phyloP scores from a whole-genome alignment of 2,797 vertebrate species.

The Xiphophorus birchmanni region DNA sequence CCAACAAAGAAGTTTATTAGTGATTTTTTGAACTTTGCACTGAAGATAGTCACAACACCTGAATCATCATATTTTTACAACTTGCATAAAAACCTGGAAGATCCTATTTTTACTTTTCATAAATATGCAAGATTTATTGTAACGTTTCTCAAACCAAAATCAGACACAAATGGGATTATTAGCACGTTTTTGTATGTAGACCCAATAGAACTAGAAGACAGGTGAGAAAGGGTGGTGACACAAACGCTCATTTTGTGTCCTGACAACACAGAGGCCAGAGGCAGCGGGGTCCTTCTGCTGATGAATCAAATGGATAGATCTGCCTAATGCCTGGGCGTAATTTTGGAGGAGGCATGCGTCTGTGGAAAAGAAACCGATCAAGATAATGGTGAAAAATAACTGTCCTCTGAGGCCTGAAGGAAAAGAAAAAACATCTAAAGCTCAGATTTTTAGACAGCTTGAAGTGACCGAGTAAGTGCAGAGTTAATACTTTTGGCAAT shows the following conservation, averaged over 20 bases:
- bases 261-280: conserved; percentile 37
- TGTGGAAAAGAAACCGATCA: conserved; percentile 34
- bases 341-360: conserved; percentile 40
- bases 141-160: neutral
- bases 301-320: conserved; percentile 43
- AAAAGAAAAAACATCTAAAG: conserved; percentile 29
- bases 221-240: conserved; percentile 16
- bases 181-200: neutral
- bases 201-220: neutral
- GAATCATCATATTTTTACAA: neutral
- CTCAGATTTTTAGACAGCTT: conserved; percentile 43
- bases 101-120: neutral
- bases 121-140: neutral
- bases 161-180: neutral
- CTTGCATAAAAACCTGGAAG: neutral
- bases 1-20: neutral
- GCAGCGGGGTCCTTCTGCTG: conserved; percentile 29
- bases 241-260: conserved; percentile 36
- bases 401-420: conserved; percentile 31
- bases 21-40: neutral
- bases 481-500: conserved; percentile 73
- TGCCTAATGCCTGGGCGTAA: conserved; percentile 40
- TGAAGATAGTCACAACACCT: neutral
- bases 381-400: conserved; percentile 61
- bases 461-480: conserved; percentile 63